A percentile compares a stretch with the other conserved stretches of the same genome.
phyloP scores from a whole-genome alignment of 2,888 invertebrate species.

The Acanthosoma haemorrhoidale region DNA sequence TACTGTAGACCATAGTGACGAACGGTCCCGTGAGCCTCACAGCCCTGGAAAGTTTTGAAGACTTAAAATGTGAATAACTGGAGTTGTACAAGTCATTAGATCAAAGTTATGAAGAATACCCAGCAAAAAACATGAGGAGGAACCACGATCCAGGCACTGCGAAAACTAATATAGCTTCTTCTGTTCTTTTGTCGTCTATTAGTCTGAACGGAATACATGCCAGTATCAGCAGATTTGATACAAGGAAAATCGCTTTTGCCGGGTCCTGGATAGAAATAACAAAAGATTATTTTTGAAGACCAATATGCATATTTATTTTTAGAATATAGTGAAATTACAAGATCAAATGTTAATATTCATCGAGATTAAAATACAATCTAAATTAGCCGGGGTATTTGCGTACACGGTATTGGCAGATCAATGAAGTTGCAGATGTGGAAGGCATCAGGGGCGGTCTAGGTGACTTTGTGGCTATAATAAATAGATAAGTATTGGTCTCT shows the following conservation, averaged over 20 bases:
- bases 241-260: constrained; percentile 86
- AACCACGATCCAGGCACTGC: constrained; percentile 97
- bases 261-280: constrained; percentile 91
- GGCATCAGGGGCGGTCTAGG: no score
- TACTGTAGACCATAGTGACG: constrained; percentile 98
- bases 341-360: no score
- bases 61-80: background rate
- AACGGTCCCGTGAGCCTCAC: constrained; percentile 94
- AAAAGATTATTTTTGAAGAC: background rate
- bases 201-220: constrained; percentile 84
- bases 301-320: background rate
- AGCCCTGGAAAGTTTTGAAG: constrained; percentile 57
- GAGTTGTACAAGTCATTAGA: background rate
- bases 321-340: background rate
- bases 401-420: no score
- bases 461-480: no score
- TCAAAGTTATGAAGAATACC: constrained; percentile 57
- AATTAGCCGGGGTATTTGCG: no score
- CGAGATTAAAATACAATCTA: no score
- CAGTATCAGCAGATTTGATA: constrained; percentile 83
- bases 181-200: constrained; percentile 65
- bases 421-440: no score
- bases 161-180: constrained; percentile 87
- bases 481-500: no score
- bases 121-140: constrained; percentile 96